Conservation (phyloP, 1,140 invertebrate species). For the Bombus balteatus region DNA sequence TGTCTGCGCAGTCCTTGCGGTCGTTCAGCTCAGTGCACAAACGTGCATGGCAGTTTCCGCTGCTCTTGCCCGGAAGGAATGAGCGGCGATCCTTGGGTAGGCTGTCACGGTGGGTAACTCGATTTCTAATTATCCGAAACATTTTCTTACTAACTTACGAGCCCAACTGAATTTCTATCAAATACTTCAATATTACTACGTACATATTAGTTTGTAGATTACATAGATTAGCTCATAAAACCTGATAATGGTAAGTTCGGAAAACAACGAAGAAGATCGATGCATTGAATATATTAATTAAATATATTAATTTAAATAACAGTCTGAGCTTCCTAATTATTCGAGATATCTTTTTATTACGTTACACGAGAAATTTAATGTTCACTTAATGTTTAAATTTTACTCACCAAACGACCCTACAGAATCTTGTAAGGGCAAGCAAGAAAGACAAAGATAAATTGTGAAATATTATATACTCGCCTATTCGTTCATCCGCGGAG, state of each 20-base stretch:
- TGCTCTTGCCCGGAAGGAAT: conserved; percentile 91
- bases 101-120: conserved; percentile 86
- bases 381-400: too few species aligned
- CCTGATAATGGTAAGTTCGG: neutral
- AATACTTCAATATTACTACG: neutral
- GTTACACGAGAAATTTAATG: too few species aligned
- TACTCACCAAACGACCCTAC: too few species aligned
- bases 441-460: too few species aligned
- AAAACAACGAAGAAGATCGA: neutral
- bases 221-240: too few species aligned
- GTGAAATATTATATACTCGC: too few species aligned
- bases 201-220: too few species aligned
- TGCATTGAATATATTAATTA: neutral
- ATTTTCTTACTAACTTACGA: neutral
- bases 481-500: too few species aligned
- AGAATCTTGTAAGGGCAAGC: too few species aligned
- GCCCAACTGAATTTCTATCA: neutral
- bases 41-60: conserved; percentile 88
- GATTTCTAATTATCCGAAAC: conserved; percentile 41
- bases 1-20: conserved; percentile 88
- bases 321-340: too few species aligned
- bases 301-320: neutral
- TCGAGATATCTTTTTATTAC: too few species aligned
- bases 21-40: conserved; percentile 88
- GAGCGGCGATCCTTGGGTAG: conserved; percentile 88